phyloP scores from a whole-genome alignment of 2,888 invertebrate species.

The Eugnorisma glareosa region DNA sequence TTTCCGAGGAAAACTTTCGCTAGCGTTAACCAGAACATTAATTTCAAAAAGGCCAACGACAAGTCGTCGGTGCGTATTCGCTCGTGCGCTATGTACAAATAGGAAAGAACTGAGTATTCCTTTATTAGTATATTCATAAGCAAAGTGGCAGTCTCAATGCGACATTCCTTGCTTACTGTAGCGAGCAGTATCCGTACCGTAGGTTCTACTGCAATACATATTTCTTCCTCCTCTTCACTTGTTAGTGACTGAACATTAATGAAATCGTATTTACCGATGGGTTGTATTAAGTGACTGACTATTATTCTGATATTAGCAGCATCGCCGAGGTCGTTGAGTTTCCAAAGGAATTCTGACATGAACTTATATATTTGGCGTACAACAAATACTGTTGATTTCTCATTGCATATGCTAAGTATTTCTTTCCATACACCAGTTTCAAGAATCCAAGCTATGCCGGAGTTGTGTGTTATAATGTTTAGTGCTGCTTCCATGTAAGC shows the following conservation, averaged over 20 bases:
- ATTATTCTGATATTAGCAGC: conserved; percentile 89
- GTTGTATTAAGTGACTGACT: conserved; percentile 89
- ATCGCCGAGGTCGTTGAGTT: conserved; percentile 87
- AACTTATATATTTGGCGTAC: conserved; percentile 92
- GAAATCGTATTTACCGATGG: conserved; percentile 90
- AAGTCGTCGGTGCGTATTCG: conserved; percentile 86
- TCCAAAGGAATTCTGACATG: conserved; percentile 91
- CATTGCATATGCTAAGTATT: conserved; percentile 91
- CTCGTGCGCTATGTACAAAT: conserved; percentile 81
- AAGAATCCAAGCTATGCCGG: conserved; percentile 93
- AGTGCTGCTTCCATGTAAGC: conserved; percentile 92
- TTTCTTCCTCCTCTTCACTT: conserved; percentile 87
- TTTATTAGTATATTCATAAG: conserved; percentile 76
- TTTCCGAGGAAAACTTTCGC: conserved; percentile 80
- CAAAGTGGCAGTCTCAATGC: conserved; percentile 81
- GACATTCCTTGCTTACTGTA: conserved; percentile 88
- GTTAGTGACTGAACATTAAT: conserved; percentile 87
- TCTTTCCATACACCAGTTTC: conserved; percentile 92
- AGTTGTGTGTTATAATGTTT: conserved; percentile 91
- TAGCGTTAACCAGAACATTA: conserved; percentile 85
- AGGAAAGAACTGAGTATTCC: conserved; percentile 80
- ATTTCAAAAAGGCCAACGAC: conserved; percentile 85
- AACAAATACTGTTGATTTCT: conserved; percentile 93
- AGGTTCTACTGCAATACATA: conserved; percentile 89
- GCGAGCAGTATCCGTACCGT: conserved; percentile 90